phyloP scores from a whole-genome alignment of 2,113 vertebrate species.

The Protobothrops flavoviridis region DNA sequence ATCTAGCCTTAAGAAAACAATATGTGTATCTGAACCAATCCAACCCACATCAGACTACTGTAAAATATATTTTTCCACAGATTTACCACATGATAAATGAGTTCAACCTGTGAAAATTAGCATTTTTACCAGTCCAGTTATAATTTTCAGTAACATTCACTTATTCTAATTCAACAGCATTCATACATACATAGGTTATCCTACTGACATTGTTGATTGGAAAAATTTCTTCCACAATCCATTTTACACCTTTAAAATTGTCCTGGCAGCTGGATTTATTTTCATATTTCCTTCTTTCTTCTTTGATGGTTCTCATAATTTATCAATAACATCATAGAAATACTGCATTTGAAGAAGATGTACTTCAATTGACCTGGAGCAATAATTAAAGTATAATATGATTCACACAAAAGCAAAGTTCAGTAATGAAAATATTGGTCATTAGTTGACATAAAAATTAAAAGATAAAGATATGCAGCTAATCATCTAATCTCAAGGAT shows the following conservation, averaged over 20 bases:
- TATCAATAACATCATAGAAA: background rate
- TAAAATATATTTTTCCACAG: background rate
- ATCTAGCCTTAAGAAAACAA: background rate
- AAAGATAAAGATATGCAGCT: background rate
- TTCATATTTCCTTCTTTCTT: background rate
- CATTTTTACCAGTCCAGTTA: background rate
- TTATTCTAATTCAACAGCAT: background rate
- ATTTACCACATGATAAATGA: background rate
- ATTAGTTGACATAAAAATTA: background rate
- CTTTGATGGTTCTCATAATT: background rate
- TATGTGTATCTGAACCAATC: background rate
- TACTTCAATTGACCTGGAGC: background rate
- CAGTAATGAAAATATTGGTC: background rate
- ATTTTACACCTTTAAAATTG: background rate
- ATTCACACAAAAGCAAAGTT: background rate
- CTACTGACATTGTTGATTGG: background rate
- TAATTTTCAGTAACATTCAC: background rate
- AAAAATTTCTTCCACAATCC: background rate
- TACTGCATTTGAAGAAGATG: background rate
- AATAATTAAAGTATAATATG: background rate
- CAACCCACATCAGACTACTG: background rate
- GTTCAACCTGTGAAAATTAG: background rate
- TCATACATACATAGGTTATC: background rate
- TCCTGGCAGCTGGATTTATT: background rate
- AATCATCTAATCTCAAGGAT: background rate